Evolutionary conservation across 2,888 invertebrate species (phyloP).

Genomic region (Boloria selene): DNA sequence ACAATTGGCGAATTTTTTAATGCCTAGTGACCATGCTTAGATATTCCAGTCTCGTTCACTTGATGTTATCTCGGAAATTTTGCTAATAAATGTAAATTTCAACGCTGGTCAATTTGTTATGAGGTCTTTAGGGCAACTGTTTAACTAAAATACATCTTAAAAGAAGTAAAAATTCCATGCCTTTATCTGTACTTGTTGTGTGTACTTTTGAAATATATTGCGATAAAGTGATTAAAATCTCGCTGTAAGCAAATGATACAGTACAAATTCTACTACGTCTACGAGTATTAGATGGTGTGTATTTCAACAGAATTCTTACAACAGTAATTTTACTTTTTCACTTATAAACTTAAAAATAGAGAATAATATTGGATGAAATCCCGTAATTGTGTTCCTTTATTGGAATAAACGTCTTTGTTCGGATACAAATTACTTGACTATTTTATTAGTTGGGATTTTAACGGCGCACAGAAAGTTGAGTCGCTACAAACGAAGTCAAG

Average conservation of each 20-base stretch:
- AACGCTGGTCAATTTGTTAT: slow-evolving; percentile 13
- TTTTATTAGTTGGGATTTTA: no score
- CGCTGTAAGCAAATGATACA: no score
- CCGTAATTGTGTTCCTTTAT: no score
- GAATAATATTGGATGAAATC: no score
- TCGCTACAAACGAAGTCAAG: no score
- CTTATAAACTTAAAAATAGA: no score
- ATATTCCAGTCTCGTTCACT: slow-evolving; percentile 22
- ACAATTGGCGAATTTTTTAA: slow-evolving; percentile 27
- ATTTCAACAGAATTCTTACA: no score
- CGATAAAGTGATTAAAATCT: neutral
- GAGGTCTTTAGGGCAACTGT: slow-evolving; percentile 16
- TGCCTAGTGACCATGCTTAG: slow-evolving; percentile 22
- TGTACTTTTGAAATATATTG: no score
- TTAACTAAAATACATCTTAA: neutral
- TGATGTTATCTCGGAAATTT: slow-evolving; percentile 8
- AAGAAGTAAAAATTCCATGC: neutral
- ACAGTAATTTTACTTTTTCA: no score
- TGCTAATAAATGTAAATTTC: neutral
- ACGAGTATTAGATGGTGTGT: no score
- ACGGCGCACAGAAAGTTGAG: no score
- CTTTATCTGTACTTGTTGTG: neutral
- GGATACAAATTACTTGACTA: neutral
- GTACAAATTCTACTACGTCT: no score
- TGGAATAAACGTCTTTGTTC: neutral